Evolutionary conservation across 2,888 invertebrate genomes (phyloP), one percentile per base, ranked within the genome.

Genomic region (Drosophila bunnanda): DNA sequence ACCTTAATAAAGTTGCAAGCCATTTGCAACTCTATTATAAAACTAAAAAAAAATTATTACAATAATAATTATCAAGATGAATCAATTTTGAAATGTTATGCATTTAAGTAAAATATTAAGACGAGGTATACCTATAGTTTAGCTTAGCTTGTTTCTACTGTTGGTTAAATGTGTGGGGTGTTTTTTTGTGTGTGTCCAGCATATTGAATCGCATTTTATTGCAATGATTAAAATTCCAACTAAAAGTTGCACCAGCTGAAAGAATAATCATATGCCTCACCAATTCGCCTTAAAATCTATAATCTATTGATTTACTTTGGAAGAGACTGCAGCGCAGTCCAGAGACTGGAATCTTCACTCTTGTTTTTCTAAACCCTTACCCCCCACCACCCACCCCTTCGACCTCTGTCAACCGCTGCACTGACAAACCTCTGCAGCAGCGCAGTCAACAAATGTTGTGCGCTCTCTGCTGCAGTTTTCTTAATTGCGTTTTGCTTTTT

Each of bases 391-490:
- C 7, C 10, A 8, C 22, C 3, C 8, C 28, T 39, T 17, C n/a
- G 25, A 6, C 36, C 22, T n/a, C 38, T 17, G 8, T 4, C 28
- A 48, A 30, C 28, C 34, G 32, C n/a, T 34, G 36, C 54, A 36
- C 28, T 59, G 57, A 56, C 38, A 57, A 39, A 39, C 32, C 59
- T 59, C 58, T 57, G 59, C 58, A 55, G 58, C 56, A 57, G 56
- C 58, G 57, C 38, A 59, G 30, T 41, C 64, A 64, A 32, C 32
- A 48, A 12, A 34, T 43, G 48, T 32, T 25, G 65, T 43, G 52
- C 25, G 30, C 67, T 67, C 36, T 67, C 36, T 36, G 50, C 67
- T 67, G 68, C 65, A 66, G 41, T 66, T 53, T 44, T 54, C 64
- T 50, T 64, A 64, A 54, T 53, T 68, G 54, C 54, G 68, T 67